Conservation (phyloP, 2,113 vertebrate species). For the Tachycineta bicolor region DNA sequence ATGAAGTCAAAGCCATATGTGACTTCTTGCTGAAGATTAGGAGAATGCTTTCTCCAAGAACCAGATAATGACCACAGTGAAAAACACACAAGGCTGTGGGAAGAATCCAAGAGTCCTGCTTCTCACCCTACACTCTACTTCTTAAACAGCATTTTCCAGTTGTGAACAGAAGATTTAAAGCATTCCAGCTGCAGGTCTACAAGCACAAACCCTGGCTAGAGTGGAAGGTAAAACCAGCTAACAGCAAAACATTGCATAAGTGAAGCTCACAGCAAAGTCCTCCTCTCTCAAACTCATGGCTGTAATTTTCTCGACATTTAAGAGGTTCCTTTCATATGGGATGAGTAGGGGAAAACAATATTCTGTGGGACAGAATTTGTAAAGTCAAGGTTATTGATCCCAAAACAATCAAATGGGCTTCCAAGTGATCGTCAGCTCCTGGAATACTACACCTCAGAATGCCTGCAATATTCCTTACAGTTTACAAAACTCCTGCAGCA, state of each 20-base stretch:
- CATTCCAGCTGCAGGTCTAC: not conserved
- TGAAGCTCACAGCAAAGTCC: not conserved
- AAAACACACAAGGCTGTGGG: not conserved
- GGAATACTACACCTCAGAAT: not conserved
- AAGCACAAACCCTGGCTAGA: not conserved
- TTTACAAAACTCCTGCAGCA: not conserved
- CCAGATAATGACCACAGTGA: not conserved
- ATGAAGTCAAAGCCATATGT: not conserved
- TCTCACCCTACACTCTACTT: not conserved
- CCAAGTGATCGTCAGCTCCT: not conserved
- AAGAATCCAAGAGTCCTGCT: not conserved
- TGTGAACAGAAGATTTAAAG: not conserved
- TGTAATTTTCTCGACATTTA: not conserved
- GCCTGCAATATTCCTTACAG: not conserved
- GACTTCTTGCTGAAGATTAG: not conserved
- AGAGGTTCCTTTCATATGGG: not conserved
- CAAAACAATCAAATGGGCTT: not conserved
- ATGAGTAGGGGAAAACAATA: not conserved
- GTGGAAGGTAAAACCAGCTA: not conserved
- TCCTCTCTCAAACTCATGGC: not conserved
- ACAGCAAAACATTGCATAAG: not conserved
- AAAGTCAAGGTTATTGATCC: not conserved
- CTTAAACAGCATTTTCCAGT: not conserved
- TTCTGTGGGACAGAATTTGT: not conserved
- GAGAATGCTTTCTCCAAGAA: not conserved